These are phyloP conservation scores for Zapus hudsonius DNA, from an alignment of 2,113 vertebrate genomes.

Conservation along the genomic window DNA sequence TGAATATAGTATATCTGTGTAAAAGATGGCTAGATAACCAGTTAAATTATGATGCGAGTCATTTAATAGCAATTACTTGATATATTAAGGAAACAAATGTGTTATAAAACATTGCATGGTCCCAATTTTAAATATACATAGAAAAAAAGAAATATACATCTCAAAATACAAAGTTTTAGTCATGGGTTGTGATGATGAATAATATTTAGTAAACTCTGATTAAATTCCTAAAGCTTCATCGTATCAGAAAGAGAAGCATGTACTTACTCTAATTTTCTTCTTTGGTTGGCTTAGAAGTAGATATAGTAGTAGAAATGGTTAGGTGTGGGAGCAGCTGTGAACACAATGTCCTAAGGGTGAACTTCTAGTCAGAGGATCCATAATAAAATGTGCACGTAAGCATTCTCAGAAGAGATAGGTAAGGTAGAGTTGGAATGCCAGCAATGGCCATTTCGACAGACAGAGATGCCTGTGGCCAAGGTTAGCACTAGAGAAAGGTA, in stretches of 20 bases:
- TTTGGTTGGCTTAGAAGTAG: constrained; percentile 23
- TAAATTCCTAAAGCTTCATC: constrained; percentile 1
- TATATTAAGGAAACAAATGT: neutral
- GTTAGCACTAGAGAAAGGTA: too few species aligned
- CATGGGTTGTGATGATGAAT: neutral
- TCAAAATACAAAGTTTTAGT: constrained; percentile 23
- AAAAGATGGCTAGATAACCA: neutral
- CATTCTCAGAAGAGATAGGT: too few species aligned
- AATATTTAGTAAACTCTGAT: neutral
- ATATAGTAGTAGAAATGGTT: neutral
- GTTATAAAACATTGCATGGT: neutral
- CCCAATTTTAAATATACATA: neutral
- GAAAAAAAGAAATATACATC: neutral
- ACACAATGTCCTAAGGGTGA: too few species aligned
- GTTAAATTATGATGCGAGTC: neutral
- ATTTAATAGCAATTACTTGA: neutral
- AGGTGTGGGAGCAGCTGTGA: too few species aligned
- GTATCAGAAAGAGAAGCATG: neutral
- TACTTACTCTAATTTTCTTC: constrained; percentile 5
- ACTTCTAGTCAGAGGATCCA: too few species aligned
- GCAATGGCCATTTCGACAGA: too few species aligned
- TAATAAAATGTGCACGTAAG: too few species aligned
- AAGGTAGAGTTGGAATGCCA: too few species aligned
- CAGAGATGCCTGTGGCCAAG: too few species aligned
- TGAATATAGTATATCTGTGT: neutral